Conservation (phyloP, 2,888 invertebrate species). For the Drosophila meridiana region DNA sequence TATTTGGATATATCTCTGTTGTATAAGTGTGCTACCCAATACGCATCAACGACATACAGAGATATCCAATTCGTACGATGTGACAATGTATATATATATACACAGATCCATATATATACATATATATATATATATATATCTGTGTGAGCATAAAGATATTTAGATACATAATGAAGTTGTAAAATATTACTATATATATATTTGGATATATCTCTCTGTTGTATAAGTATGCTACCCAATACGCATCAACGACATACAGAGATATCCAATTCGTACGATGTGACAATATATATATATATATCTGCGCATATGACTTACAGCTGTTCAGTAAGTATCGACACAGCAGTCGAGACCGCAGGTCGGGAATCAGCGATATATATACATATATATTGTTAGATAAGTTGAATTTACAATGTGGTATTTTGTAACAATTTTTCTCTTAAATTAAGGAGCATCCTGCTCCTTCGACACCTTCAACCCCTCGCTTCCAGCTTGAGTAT, state of each 20-base stretch:
- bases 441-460: not conserved
- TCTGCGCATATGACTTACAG: not conserved
- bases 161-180: constrained; percentile 7
- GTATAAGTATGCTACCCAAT: not conserved
- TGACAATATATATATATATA: not conserved
- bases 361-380: not conserved
- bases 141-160: constrained; percentile 10
- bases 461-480: too few species aligned
- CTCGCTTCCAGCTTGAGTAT: too few species aligned
- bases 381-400: not conserved
- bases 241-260: not conserved
- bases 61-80: too few species aligned
- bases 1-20: too few species aligned
- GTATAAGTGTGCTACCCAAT: too few species aligned
- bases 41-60: too few species aligned
- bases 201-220: not conserved
- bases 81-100: too few species aligned
- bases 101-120: too few species aligned
- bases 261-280: not conserved
- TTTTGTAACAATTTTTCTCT: not conserved
- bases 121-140: not conserved
- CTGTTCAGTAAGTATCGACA: constrained; percentile 2
- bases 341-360: not conserved
- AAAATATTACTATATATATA: not conserved
- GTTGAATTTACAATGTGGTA: not conserved